These are phyloP conservation scores for Sericinus montela DNA, from an alignment of 2,888 invertebrate species.

Conservation along the genomic window DNA sequence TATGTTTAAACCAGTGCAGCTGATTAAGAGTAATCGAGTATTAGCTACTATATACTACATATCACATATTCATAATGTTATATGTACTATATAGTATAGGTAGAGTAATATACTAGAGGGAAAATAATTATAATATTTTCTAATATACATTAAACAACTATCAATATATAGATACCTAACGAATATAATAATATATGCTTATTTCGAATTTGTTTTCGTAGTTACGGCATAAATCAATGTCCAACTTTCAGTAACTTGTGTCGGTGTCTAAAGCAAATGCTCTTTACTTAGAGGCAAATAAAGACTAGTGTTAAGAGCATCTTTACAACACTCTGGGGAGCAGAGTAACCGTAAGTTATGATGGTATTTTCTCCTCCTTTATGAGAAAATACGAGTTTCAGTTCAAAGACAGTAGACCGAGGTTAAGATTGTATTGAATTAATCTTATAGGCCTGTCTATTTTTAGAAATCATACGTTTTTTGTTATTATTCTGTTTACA, in stretches of 20 bases:
- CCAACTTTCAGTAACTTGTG: conserved; percentile 17
- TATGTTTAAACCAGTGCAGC: too few relatives aligned
- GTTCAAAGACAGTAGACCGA: conserved; percentile 16
- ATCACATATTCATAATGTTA: too few relatives aligned
- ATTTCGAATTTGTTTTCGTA: conserved; percentile 4
- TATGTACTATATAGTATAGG: too few relatives aligned
- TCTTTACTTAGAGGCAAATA: conserved; percentile 49
- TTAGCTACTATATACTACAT: too few relatives aligned
- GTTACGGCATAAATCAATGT: conserved; percentile 12
- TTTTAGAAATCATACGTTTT: too few relatives aligned
- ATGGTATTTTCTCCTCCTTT: conserved; percentile 72
- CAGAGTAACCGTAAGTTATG: conserved; percentile 72
- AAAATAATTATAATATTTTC: too few relatives aligned
- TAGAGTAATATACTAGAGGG: too few relatives aligned
- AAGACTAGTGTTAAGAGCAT: conserved; percentile 77
- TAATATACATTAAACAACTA: too few relatives aligned
- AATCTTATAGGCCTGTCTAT: conserved; percentile 2
- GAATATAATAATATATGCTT: background rate
- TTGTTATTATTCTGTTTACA: too few relatives aligned
- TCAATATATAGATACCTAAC: too few relatives aligned
- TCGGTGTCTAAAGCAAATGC: conserved; percentile 19
- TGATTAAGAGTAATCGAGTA: too few relatives aligned
- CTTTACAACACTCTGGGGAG: conserved; percentile 74
- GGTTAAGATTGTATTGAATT: conserved; percentile 18
- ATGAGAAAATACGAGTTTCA: conserved; percentile 54